Percentiles rank a stretch among this genome's conserved stretches.
phyloP scores from a whole-genome alignment of 2,113 vertebrate genomes.

The Eleginops maclovinus region DNA sequence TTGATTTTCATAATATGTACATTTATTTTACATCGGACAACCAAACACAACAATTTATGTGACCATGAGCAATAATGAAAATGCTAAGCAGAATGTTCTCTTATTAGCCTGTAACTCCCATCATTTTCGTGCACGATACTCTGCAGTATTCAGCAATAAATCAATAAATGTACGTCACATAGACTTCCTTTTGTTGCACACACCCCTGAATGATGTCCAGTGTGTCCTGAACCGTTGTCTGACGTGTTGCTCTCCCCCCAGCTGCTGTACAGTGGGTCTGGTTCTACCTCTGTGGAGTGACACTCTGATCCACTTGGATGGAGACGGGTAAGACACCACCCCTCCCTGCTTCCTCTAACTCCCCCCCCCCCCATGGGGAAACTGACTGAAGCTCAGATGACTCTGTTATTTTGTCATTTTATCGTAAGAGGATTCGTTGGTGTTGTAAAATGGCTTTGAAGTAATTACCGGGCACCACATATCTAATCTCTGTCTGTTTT shows the following conservation, averaged over 20 bases:
- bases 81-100: no score
- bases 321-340: slow-evolving; percentile 91
- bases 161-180: no score
- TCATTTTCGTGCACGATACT: no score
- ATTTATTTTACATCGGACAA: no score
- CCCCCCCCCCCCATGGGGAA: background rate
- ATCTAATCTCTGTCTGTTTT: background rate
- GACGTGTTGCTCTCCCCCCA: slow-evolving; percentile 69
- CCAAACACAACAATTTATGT: no score
- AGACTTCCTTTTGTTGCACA: background rate
- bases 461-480: background rate
- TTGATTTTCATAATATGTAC: no score
- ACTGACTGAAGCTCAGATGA: slow-evolving; percentile 5
- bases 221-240: slow-evolving; percentile 7
- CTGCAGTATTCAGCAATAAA: no score
- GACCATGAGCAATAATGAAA: no score
- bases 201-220: background rate
- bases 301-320: slow-evolving; percentile 97
- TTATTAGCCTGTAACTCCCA: no score
- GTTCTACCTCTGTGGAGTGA: slow-evolving; percentile 98
- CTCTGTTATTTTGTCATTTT: background rate
- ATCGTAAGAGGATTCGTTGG: background rate
- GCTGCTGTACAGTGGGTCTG: slow-evolving; percentile 93
- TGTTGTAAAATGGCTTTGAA: background rate
- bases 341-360: slow-evolving; percentile 39